Evolutionary conservation across 2,888 invertebrate genomes (phyloP).

Genomic region (Caenorhabditis japonica): DNA sequence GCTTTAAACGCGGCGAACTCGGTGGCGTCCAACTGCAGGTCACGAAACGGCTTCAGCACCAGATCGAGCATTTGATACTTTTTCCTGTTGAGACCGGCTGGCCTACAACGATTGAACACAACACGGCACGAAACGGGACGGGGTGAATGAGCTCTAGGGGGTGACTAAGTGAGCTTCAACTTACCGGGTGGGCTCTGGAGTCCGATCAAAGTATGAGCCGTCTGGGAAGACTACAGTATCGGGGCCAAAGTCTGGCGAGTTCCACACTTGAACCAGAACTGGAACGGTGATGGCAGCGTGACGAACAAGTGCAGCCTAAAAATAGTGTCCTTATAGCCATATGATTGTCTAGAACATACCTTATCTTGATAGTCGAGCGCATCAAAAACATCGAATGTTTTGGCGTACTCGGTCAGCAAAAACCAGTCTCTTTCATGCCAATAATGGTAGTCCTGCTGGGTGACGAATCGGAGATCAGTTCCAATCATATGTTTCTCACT

Average conservation of each 20-base stretch:
- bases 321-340: background rate
- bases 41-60: conserved; percentile 72
- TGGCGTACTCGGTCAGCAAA: conserved; percentile 76
- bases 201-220: conserved; percentile 74
- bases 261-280: conserved; percentile 74
- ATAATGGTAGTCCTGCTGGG: conserved; percentile 68
- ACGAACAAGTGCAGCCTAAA: conserved; percentile 71
- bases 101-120: conserved; percentile 63
- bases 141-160: background rate
- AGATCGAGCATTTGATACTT: conserved; percentile 75
- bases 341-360: conserved; percentile 35
- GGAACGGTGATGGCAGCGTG: conserved; percentile 75
- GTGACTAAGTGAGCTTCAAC: conserved; percentile 15
- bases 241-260: conserved; percentile 70
- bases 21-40: conserved; percentile 71
- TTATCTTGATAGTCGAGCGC: conserved; percentile 67
- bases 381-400: conserved; percentile 72
- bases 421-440: conserved; percentile 75
- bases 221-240: conserved; percentile 75
- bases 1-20: conserved; percentile 76
- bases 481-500: conserved; percentile 34
- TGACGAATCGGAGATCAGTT: conserved; percentile 63
- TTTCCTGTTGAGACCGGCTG: conserved; percentile 65
- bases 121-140: conserved; percentile 32
- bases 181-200: conserved; percentile 69